Base-by-base conservation (phyloP, 2,113 vertebrate genomes). In the Spea multiplicata region DNA sequence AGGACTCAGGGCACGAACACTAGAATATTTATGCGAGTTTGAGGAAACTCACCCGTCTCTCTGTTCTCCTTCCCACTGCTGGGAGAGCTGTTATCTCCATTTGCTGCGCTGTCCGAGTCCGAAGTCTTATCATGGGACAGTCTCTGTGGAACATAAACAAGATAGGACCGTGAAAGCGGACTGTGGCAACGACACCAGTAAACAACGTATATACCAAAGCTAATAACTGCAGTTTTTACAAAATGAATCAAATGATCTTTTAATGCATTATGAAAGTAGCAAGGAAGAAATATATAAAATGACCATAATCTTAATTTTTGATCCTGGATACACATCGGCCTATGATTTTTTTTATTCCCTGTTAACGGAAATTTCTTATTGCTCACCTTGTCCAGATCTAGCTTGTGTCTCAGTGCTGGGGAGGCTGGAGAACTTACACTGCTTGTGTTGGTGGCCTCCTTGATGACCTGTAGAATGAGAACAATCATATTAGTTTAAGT, bases 361-460 rank as follows among this genome's bases (percentile, higher is more conserved):
- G 1, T 53, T 10, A 53, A 53, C 3, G 6, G 6, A 53, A 53
- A 53, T 53, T 5, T 5, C 50, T 3, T 53, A 6, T 53, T 53
- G 10, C 64, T 82, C 86, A 99, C 97, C 95, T 99, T 98, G 82
- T 98, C 96, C 72, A 94, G 84, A 73, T 98, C 96, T 86, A 91
- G 67, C 86, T 94, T 99, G 86, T 93, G 93, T 0, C 90, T 91
- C 84, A 96, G 88, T 61, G 93, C 91, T 0, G 96, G 96, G 55
- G 97, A 98, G 0, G 90, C 90, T 55, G 95, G 92, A 12, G 83
- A 86, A 17, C 95, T 94, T 10, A 85, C 84, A 72, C 83, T 86
- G 2, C 66, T 77, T 0, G 93, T 89, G 71, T 86, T 92, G 86
- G 92, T 94, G 6, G 92, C 93, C 71, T 98, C 95, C 83, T 92